Percentiles rank a stretch among this genome's conserved stretches.
These are phyloP conservation scores for Delia radicum DNA, from an alignment of 1,140 invertebrate species.

Conservation along the genomic window DNA sequence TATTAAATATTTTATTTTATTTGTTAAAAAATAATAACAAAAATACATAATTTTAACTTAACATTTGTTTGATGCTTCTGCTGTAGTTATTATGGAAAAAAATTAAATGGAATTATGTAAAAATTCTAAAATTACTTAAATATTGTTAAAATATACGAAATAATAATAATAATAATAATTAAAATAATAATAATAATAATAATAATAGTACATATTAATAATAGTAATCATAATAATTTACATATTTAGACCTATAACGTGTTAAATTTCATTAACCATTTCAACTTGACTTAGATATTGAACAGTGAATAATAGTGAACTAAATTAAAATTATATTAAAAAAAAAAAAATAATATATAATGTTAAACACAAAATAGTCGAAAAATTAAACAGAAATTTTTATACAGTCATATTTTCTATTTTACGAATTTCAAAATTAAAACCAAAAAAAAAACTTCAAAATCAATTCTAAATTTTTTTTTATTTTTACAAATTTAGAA, in stretches of 20 bases:
- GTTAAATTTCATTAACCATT: conserved; percentile 23
- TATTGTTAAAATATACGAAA: neutral
- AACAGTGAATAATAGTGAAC: conserved; percentile 35
- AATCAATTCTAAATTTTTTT: too few species aligned
- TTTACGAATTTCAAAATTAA: too few species aligned
- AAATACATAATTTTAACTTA: conserved; percentile 22
- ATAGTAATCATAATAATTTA: conserved; percentile 15
- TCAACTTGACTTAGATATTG: conserved; percentile 46
- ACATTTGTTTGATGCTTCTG: conserved; percentile 20
- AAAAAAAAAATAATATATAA: conserved; percentile 28
- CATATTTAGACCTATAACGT: neutral
- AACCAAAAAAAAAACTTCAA: too few species aligned
- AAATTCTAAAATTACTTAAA: conserved; percentile 24
- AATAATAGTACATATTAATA: neutral
- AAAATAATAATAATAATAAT: neutral
- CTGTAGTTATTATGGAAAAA: conserved; percentile 23
- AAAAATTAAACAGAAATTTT: too few species aligned
- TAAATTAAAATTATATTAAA: conserved; percentile 8
- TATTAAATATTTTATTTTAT: conserved; percentile 19
- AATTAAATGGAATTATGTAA: conserved; percentile 24
- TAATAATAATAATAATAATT: conserved; percentile 16
- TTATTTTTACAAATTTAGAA: too few species aligned
- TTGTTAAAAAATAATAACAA: conserved; percentile 24
- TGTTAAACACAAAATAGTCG: conserved; percentile 1
- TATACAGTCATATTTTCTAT: too few species aligned